Evolutionary conservation across 1,140 invertebrate species (phyloP).

Genomic region (Tenebrio molitor): DNA sequence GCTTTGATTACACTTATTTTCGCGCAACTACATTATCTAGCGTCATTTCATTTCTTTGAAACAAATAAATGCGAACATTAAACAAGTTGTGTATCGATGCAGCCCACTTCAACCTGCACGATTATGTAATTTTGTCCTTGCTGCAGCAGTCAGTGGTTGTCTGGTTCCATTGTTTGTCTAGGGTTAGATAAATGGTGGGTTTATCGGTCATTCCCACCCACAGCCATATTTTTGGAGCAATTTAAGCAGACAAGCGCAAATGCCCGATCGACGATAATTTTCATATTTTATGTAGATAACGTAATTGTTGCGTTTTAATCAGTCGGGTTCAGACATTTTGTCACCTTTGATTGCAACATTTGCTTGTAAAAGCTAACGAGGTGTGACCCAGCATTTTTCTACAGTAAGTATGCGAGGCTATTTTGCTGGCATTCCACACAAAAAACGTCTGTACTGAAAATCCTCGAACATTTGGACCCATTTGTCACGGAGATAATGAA

Average conservation of each 20-base stretch:
- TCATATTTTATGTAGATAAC: not conserved
- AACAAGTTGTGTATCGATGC: too few species aligned
- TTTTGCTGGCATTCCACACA: not conserved
- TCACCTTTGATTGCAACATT: slow-evolving; percentile 11
- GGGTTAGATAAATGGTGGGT: slow-evolving; percentile 9
- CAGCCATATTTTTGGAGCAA: not conserved
- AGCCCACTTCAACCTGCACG: not conserved
- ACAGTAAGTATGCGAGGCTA: slow-evolving; percentile 2
- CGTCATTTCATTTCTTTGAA: too few species aligned
- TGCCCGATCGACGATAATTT: not conserved
- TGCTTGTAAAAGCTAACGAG: slow-evolving; percentile 28
- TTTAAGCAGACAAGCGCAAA: slow-evolving; percentile 1
- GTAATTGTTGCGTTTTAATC: not conserved
- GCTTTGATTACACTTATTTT: too few species aligned
- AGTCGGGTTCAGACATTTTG: slow-evolving; percentile 15
- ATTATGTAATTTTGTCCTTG: not conserved
- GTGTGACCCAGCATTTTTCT: slow-evolving; percentile 24
- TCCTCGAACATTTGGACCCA: too few species aligned
- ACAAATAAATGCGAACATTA: too few species aligned
- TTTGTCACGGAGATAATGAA: too few species aligned
- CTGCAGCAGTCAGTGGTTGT: slow-evolving; percentile 9
- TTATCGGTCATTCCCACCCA: slow-evolving; percentile 26
- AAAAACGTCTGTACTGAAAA: too few species aligned
- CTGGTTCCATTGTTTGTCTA: slow-evolving; percentile 25
- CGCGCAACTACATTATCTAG: too few species aligned